Conservation (phyloP, 2,113 vertebrate genomes). For the Apaloderma vittatum region DNA sequence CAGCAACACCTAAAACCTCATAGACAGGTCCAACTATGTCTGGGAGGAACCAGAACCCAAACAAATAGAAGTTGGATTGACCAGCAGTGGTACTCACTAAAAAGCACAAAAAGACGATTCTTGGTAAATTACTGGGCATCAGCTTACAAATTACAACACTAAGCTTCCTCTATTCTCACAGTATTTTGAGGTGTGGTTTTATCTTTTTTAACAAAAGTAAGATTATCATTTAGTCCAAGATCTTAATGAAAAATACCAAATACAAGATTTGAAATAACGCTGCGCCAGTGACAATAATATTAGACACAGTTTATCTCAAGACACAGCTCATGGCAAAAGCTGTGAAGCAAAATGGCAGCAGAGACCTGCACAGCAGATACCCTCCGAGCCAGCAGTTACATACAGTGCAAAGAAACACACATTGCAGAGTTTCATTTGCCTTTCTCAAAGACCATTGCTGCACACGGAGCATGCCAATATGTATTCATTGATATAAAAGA, state of each 20-base stretch:
- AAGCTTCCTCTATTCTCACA: neutral
- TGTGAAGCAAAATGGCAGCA: neutral
- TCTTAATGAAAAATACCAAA: neutral
- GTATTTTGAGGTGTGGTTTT: neutral
- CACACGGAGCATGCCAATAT: neutral
- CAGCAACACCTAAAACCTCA: neutral
- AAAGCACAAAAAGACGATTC: neutral
- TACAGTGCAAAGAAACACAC: neutral
- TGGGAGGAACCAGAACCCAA: neutral
- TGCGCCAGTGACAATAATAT: neutral
- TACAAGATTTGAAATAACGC: neutral
- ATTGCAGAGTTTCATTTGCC: neutral
- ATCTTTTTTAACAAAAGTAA: neutral
- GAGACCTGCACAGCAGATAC: fast-evolving
- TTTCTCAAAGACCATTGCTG: neutral
- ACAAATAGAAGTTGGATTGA: neutral
- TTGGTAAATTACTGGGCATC: neutral
- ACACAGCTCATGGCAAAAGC: neutral
- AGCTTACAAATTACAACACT: neutral
- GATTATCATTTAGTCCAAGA: neutral
- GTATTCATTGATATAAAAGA: neutral
- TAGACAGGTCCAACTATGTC: neutral
- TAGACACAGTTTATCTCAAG: neutral
- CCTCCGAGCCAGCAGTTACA: fast-evolving
- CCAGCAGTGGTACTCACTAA: neutral